These are phyloP conservation scores for Melieria omissa DNA, from an alignment of 2,888 invertebrate genomes.

Conservation along the genomic window DNA sequence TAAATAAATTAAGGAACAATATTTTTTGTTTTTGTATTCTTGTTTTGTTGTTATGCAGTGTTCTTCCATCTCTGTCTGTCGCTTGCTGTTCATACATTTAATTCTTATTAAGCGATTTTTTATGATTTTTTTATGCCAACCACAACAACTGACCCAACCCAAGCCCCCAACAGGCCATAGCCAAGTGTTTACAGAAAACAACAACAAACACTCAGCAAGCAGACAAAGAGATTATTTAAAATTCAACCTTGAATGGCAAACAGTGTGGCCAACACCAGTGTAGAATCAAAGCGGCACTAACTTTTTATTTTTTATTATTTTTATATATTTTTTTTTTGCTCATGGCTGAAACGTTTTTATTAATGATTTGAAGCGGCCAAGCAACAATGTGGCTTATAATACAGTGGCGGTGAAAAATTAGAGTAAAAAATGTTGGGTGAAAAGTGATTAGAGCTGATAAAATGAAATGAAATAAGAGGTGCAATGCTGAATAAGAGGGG, in stretches of 20 bases:
- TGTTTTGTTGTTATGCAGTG: not conserved
- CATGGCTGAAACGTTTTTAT: not conserved
- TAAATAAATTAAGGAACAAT: constrained; percentile 52
- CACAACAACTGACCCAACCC: constrained; percentile 35
- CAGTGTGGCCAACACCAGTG: not conserved
- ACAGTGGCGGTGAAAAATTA: constrained; percentile 1
- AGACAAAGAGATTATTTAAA: constrained; percentile 52
- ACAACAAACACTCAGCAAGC: not conserved
- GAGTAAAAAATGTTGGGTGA: not conserved
- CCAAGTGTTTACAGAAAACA: not conserved
- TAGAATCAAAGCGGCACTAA: constrained; percentile 2
- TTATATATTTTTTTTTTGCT: not conserved
- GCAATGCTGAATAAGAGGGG: too few relatives aligned
- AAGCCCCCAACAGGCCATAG: constrained; percentile 35
- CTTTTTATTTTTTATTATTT: constrained; percentile 8
- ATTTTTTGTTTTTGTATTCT: constrained; percentile 7
- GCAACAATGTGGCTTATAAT: too few relatives aligned
- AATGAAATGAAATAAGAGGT: too few relatives aligned
- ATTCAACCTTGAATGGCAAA: constrained; percentile 50
- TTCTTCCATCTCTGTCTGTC: not conserved
- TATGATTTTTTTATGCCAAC: constrained; percentile 16
- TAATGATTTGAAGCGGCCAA: not conserved
- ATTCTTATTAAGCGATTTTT: not conserved
- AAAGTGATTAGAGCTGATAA: not conserved
- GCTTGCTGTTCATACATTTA: too few relatives aligned